phyloP scores from a whole-genome alignment of 2,797 vertebrate species.

The Florisuga fusca region DNA sequence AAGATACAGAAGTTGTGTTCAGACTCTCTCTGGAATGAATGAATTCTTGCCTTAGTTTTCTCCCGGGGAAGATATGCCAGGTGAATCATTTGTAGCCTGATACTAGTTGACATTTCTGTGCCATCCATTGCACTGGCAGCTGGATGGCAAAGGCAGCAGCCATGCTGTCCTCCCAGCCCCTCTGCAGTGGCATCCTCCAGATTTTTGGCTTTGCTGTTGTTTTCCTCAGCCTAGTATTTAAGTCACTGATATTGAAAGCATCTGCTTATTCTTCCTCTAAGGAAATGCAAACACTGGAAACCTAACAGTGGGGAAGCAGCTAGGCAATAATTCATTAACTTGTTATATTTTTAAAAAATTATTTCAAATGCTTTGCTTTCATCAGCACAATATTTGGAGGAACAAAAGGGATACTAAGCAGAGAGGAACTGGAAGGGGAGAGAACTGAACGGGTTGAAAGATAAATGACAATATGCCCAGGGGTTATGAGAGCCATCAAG shows the following conservation, averaged over 20 bases:
- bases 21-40: background rate
- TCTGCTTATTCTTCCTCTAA: background rate
- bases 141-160: background rate
- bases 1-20: background rate
- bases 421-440: slow-evolving; percentile 23
- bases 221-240: background rate
- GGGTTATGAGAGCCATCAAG: slow-evolving; percentile 69
- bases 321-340: background rate
- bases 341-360: background rate
- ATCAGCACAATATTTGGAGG: slow-evolving; percentile 13
- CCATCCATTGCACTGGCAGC: background rate
- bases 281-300: background rate
- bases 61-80: background rate
- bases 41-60: background rate
- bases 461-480: slow-evolving; percentile 72
- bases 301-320: background rate
- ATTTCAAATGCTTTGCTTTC: slow-evolving; percentile 45
- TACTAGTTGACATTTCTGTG: background rate
- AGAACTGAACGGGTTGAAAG: slow-evolving; percentile 48
- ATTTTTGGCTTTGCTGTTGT: background rate
- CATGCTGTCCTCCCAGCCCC: background rate
- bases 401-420: slow-evolving; percentile 59
- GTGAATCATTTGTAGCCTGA: background rate
- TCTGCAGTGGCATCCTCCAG: background rate
- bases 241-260: background rate